Conservation (phyloP, 2,113 vertebrate genomes). For the Zosterops lateralis region DNA sequence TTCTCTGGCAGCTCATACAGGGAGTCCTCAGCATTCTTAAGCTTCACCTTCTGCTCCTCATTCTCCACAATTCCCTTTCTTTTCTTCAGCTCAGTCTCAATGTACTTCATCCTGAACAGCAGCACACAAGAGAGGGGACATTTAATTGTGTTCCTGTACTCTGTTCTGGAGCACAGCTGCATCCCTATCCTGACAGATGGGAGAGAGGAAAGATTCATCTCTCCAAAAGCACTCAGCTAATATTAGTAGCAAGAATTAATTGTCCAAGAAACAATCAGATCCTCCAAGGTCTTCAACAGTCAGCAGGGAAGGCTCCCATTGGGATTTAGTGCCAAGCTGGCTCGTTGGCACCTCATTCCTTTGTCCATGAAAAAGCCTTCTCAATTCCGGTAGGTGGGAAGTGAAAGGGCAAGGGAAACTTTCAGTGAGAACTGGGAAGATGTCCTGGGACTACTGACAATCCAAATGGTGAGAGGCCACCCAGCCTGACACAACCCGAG, state of each 20-base stretch:
- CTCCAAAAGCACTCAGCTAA: neutral
- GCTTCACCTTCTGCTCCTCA: slow-evolving; percentile 90
- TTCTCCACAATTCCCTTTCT: slow-evolving; percentile 92
- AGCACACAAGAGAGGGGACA: neutral
- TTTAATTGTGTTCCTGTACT: neutral
- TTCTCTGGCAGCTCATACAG: slow-evolving; percentile 93
- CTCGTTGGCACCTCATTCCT: neutral
- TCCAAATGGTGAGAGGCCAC: neutral
- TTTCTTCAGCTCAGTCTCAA: slow-evolving; percentile 97
- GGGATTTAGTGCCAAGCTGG: neutral
- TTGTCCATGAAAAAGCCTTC: neutral
- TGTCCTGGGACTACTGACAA: neutral
- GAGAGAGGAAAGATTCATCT: neutral
- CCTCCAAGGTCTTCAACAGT: neutral
- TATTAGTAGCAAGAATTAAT: neutral
- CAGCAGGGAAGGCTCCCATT: neutral
- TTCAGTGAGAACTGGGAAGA: neutral
- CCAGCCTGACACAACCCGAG: neutral
- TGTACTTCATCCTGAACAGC: slow-evolving; percentile 94
- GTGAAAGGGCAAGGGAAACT: neutral
- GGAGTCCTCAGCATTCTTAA: slow-evolving; percentile 92
- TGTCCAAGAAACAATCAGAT: neutral
- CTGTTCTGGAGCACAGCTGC: neutral
- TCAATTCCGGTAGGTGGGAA: neutral
- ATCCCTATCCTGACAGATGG: neutral